phyloP scores from a whole-genome alignment of 2,888 invertebrate species.

The Drosophila yooni region DNA sequence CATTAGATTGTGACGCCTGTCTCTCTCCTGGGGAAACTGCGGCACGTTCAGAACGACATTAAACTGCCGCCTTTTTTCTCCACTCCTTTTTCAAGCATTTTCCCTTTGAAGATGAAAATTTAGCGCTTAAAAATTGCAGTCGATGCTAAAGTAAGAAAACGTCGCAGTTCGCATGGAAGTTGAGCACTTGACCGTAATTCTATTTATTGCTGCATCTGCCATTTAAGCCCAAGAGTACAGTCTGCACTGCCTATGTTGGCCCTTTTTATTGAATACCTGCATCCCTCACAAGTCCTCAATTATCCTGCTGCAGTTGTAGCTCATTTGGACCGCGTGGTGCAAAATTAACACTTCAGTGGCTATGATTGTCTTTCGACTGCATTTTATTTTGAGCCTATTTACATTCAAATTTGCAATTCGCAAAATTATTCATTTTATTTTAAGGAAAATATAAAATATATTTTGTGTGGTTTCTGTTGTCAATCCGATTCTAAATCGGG shows the following conservation, averaged over 20 bases:
- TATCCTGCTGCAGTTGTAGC: slow-evolving; percentile 15
- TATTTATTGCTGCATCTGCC: slow-evolving; percentile 75
- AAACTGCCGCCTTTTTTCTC: slow-evolving; percentile 29
- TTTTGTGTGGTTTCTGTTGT: background rate
- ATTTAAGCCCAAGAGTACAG: slow-evolving; percentile 46
- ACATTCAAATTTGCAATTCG: background rate
- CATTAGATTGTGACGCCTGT: slow-evolving; percentile 37
- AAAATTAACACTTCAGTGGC: background rate
- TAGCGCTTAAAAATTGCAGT: slow-evolving; percentile 17
- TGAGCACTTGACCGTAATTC: slow-evolving; percentile 76
- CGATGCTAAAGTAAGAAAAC: slow-evolving; percentile 26
- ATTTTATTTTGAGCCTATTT: background rate
- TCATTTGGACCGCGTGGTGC: slow-evolving; percentile 25
- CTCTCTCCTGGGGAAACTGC: slow-evolving; percentile 34
- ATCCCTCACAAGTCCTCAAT: background rate
- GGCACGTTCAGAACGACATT: slow-evolving; percentile 66
- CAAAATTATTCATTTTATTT: background rate
- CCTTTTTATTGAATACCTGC: background rate
- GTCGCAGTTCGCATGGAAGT: slow-evolving; percentile 64
- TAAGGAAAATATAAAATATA: background rate
- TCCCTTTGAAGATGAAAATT: slow-evolving; percentile 62
- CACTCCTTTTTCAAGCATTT: slow-evolving; percentile 32
- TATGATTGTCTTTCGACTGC: background rate
- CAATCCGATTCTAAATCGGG: background rate
- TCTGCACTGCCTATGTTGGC: slow-evolving; percentile 21